Evolutionary conservation across 2,113 vertebrate genomes (phyloP), one percentile per base, ranked within the genome.

Genomic region (Corythornis madagascariensis): DNA sequence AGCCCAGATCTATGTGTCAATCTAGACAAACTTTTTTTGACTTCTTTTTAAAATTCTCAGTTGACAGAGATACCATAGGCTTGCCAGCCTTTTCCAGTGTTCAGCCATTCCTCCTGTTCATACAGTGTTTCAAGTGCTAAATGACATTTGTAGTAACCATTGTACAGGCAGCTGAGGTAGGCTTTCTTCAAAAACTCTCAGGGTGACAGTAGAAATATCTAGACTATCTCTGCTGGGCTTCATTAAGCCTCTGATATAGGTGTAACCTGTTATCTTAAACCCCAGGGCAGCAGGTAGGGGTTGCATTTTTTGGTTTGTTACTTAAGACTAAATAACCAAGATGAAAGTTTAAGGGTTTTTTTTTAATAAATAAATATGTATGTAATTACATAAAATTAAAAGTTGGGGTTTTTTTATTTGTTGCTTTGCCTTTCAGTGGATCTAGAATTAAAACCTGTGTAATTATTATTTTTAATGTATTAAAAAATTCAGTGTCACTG

Each of bases 1-100:
- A 47, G 15, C 1, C 0, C 31, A 73, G 60, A 71, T 13, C 3
- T 10, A n/a, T 0, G 0, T 16, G 16, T 71, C 24, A 31, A 50
- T 86, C 28, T 42, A 8, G 42, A 42, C 16, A 76, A 35, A 47
- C 2, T 10, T 45, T 12, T 29, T 69, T 65, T 59, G 3, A 33
- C 2, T 53, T 61, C 45, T 43, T 65, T 15, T 64, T 73, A 50
- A 42, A 78, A 40, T 61, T 64, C 9, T 52, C 50, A 57, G 9
- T 45, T 73, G n/a, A 25, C 29, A 63, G 47, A 77, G 21, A 65
- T 67, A 21, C 11, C 18, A 16, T 9, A 24, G 22, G 31, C 22
- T 73, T 81, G 17, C 14, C 65, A 88, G 17, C 4, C 38, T 69
- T 1, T 83, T 76, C 8, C 26, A 76, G n/a, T 65, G 29, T 53